A percentile compares a stretch with the other conserved stretches of the same genome.
Evolutionary conservation across 2,888 invertebrate genomes (phyloP).

Genomic region (Ellobium chinense): DNA sequence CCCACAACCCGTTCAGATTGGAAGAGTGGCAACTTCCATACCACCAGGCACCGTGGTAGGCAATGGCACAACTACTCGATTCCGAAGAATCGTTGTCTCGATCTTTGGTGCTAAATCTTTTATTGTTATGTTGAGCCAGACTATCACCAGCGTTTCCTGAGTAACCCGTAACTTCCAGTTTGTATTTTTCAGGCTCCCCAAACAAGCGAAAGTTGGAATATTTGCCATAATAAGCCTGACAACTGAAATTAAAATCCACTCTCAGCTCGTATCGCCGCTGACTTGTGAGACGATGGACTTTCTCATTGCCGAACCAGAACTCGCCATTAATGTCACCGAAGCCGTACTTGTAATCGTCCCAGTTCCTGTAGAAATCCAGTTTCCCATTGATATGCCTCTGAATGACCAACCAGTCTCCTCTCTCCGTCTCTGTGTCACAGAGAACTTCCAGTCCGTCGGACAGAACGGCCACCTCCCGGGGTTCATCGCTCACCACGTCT

Average conservation of each 20-base stretch:
- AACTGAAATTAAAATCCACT: background rate
- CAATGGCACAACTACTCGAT: conserved; percentile 72
- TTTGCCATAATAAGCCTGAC: background rate
- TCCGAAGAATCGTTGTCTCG: conserved; percentile 73
- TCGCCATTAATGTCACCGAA: conserved; percentile 19
- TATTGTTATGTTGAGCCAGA: conserved; percentile 72
- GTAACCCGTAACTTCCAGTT: conserved; percentile 66
- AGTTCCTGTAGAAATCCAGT: conserved; percentile 20
- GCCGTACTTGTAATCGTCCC: conserved; percentile 24
- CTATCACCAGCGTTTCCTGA: conserved; percentile 74
- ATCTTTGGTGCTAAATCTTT: conserved; percentile 76
- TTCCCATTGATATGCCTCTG: background rate
- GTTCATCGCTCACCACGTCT: background rate
- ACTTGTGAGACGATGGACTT: conserved; percentile 4
- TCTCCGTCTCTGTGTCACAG: conserved; percentile 29
- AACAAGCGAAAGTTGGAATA: conserved; percentile 53
- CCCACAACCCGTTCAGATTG: conserved; percentile 21
- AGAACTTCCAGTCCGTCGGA: background rate
- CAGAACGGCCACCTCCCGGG: background rate
- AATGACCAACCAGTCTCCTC: conserved; percentile 14
- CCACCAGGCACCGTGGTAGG: conserved; percentile 76
- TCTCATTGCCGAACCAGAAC: conserved; percentile 31
- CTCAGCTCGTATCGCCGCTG: conserved; percentile 23
- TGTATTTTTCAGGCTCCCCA: conserved; percentile 65
- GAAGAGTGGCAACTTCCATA: conserved; percentile 49